Percentiles rank a stretch among this genome's conserved stretches.
Evolutionary conservation across 1,140 invertebrate species (phyloP).

Genomic region (Musca vetustissima): DNA sequence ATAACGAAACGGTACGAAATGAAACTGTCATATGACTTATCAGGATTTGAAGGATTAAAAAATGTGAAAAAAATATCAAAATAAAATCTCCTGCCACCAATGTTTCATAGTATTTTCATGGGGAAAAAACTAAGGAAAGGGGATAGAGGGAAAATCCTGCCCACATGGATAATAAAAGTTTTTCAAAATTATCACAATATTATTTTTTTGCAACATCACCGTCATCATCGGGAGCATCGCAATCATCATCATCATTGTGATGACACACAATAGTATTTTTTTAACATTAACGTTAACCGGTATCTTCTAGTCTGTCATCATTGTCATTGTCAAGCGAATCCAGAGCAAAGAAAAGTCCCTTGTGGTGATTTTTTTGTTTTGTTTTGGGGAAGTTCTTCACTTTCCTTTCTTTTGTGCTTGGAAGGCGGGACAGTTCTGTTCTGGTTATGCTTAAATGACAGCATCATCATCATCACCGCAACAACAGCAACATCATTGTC

Average conservation of each 20-base stretch:
- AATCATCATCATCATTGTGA: too few relatives aligned
- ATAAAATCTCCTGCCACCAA: not conserved
- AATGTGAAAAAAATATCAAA: not conserved
- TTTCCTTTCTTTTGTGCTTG: too few relatives aligned
- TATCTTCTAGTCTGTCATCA: not conserved
- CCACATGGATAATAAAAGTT: conserved; percentile 1
- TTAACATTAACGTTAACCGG: not conserved
- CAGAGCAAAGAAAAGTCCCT: too few relatives aligned
- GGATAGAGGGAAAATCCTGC: not conserved
- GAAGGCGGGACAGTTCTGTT: too few relatives aligned
- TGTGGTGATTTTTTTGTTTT: too few relatives aligned
- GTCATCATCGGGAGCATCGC: not conserved
- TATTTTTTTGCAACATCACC: conserved; percentile 8
- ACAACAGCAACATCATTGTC: conserved; percentile 1
- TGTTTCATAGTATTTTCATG: not conserved
- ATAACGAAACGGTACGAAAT: too few relatives aligned
- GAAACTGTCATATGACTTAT: conserved; percentile 20
- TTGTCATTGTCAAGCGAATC: conserved; percentile 1
- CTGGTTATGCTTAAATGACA: too few relatives aligned
- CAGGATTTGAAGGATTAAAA: conserved; percentile 21
- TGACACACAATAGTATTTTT: too few relatives aligned
- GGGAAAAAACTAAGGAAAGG: not conserved
- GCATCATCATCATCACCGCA: too few relatives aligned
- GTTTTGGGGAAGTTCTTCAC: too few relatives aligned
- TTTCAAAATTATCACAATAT: conserved; percentile 22